Evolutionary conservation across 2,888 invertebrate species (phyloP).

Genomic region (Caenorhabditis wallacei): DNA sequence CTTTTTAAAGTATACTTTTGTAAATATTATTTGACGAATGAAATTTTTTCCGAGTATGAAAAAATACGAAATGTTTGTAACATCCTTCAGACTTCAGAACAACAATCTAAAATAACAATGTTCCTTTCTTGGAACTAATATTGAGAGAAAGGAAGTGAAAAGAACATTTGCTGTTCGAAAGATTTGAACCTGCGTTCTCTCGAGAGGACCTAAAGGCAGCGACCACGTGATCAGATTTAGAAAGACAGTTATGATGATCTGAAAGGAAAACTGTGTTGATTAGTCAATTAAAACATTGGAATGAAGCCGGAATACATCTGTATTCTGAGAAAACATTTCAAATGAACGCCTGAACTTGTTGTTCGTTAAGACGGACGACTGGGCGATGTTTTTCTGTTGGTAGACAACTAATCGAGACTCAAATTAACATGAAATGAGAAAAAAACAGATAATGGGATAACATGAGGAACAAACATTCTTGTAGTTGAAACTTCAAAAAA

Average conservation of each 20-base stretch:
- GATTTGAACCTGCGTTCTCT: constrained; percentile 78
- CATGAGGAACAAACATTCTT: neutral
- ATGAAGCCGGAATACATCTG: neutral
- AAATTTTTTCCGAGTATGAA: neutral
- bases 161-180: constrained; percentile 72
- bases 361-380: constrained; percentile 5
- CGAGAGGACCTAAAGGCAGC: constrained; percentile 88
- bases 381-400: neutral
- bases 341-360: constrained; percentile 40
- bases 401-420: constrained; percentile 22
- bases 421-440: constrained; percentile 39
- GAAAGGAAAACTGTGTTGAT: too few relatives aligned
- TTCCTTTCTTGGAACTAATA: too few relatives aligned
- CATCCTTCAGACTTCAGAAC: too few relatives aligned
- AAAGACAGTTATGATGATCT: too few relatives aligned
- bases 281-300: too few relatives aligned
- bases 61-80: neutral
- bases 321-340: constrained; percentile 86
- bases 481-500: neutral
- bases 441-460: constrained; percentile 9
- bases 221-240: too few relatives aligned
- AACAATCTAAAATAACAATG: too few relatives aligned
- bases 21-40: constrained; percentile 5
- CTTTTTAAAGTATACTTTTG: constrained; percentile 27
- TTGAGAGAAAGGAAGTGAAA: constrained; percentile 26